These are phyloP conservation scores for Ashinkailepas kermadecensis DNA, from an alignment of 2,888 invertebrate genomes.

Conservation along the genomic window DNA sequence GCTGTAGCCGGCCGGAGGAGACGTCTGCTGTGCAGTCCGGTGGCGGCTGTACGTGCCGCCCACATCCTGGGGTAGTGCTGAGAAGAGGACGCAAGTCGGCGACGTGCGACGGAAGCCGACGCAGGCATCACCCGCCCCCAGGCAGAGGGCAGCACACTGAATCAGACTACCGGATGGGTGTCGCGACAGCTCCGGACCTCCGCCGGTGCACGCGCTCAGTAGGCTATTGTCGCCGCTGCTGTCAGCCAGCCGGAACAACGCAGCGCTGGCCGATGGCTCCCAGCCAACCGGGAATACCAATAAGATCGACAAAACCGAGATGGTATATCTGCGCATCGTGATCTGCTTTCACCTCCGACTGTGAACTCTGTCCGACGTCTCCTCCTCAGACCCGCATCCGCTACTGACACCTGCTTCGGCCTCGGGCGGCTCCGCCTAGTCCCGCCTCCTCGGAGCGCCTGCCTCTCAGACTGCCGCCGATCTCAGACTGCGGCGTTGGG, in stretches of 20 bases:
- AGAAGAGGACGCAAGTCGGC: not conserved
- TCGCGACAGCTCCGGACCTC: not conserved
- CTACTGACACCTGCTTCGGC: no score
- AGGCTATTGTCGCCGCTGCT: not conserved
- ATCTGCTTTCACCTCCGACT: no score
- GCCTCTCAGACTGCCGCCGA: no score
- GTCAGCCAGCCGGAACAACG: not conserved
- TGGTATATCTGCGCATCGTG: no score
- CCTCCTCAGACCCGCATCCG: no score
- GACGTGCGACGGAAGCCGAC: not conserved
- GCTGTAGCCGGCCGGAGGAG: not conserved
- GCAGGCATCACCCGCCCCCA: not conserved
- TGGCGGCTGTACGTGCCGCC: not conserved
- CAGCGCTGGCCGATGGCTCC: not conserved
- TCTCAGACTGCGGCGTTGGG: no score
- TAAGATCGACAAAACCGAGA: no score
- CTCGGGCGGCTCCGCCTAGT: no score
- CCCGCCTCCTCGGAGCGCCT: no score
- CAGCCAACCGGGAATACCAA: no score
- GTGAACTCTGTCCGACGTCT: no score
- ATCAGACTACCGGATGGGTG: not conserved
- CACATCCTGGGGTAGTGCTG: not conserved
- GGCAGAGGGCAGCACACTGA: not conserved
- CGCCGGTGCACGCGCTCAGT: no score
- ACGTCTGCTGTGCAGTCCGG: not conserved